These are phyloP conservation scores for Agapornis canus DNA, from an alignment of 2,797 vertebrate species.

Conservation along the genomic window DNA sequence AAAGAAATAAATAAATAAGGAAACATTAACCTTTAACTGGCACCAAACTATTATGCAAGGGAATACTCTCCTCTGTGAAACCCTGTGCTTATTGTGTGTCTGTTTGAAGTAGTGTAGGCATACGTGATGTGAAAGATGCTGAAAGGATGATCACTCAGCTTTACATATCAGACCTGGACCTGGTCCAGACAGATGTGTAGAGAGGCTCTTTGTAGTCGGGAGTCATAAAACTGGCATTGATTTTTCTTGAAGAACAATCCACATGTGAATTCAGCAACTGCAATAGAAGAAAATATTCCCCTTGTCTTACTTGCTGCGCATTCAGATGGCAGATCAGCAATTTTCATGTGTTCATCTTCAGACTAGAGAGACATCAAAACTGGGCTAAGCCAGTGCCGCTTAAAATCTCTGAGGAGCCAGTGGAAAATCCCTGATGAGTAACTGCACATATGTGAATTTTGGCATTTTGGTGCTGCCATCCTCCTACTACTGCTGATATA, in stretches of 20 bases:
- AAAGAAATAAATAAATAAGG: neutral
- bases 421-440: neutral
- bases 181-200: neutral
- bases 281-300: neutral
- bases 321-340: neutral
- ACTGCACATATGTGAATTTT: neutral
- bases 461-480: neutral
- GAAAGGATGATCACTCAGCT: neutral
- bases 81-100: neutral
- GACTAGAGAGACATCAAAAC: neutral
- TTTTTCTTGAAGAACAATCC: neutral
- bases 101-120: neutral
- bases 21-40: neutral
- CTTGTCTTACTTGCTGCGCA: neutral
- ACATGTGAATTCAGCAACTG: neutral
- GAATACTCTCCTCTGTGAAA: neutral
- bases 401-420: neutral
- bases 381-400: neutral
- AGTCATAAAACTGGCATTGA: neutral
- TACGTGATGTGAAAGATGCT: neutral
- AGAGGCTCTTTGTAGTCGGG: neutral
- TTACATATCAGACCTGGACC: neutral
- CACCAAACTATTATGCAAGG: neutral
- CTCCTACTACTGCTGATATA: neutral
- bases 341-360: neutral